Conservation (phyloP, 2,797 vertebrate genomes). For the Darevskia mixta region DNA sequence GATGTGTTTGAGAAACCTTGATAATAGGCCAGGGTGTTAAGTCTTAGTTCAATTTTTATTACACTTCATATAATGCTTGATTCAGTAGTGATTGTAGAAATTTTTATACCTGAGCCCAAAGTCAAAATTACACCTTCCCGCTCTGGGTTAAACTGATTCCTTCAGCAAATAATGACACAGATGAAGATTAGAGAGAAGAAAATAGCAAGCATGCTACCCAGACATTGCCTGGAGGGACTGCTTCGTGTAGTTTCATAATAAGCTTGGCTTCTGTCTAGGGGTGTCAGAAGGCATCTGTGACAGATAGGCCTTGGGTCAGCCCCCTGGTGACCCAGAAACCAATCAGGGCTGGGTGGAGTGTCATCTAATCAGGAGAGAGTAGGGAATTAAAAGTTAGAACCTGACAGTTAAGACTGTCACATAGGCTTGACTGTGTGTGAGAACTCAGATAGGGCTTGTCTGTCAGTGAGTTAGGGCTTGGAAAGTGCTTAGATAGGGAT, state of each 20-base stretch:
- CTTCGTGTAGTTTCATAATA: background rate
- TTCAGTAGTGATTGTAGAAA: background rate
- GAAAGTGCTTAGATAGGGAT: too few relatives aligned
- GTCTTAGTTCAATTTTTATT: background rate
- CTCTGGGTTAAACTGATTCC: background rate
- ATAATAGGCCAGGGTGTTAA: background rate
- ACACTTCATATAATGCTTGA: background rate
- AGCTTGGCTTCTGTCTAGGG: background rate
- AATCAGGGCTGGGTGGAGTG: too few relatives aligned
- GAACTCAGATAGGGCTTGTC: too few relatives aligned
- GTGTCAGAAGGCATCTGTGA: too few relatives aligned
- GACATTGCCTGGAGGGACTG: background rate
- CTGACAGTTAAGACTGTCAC: too few relatives aligned
- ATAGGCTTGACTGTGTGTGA: too few relatives aligned
- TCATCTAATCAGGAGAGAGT: too few relatives aligned
- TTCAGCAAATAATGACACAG: background rate
- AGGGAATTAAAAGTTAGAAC: too few relatives aligned
- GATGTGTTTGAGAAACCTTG: constrained; percentile 5
- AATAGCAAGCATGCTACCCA: background rate
- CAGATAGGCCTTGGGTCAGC: too few relatives aligned
- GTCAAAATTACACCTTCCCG: background rate
- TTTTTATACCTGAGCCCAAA: background rate
- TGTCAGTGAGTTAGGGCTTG: too few relatives aligned
- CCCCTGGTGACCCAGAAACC: too few relatives aligned
- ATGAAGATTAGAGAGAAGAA: background rate